A percentile compares a stretch with the other conserved stretches of the same genome.
Evolutionary conservation across 2,888 invertebrate species (phyloP).

Genomic region (Sinopyrophorus schimmeli): DNA sequence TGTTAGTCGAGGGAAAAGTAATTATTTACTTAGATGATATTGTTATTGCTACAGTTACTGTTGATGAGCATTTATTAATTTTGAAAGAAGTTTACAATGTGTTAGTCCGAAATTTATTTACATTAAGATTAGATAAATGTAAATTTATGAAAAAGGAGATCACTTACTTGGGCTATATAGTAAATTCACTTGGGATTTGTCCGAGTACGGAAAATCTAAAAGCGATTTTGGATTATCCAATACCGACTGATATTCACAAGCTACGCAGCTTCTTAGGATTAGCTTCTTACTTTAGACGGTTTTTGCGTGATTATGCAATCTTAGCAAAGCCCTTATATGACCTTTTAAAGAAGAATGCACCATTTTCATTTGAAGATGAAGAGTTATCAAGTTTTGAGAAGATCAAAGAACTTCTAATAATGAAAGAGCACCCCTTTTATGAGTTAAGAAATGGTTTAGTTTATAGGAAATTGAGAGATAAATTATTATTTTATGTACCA

Average conservation of each 20-base stretch:
- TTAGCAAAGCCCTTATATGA: constrained; percentile 43
- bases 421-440: constrained; percentile 37
- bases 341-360: constrained; percentile 33
- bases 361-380: constrained; percentile 36
- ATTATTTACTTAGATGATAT: constrained; percentile 33
- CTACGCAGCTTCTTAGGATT: constrained; percentile 41
- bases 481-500: constrained; percentile 7
- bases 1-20: constrained; percentile 4
- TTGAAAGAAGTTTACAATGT: not conserved
- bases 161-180: constrained; percentile 37
- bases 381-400: constrained; percentile 35
- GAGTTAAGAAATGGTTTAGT: constrained; percentile 26
- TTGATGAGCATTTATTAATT: constrained; percentile 30
- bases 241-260: constrained; percentile 31
- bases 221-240: constrained; percentile 35
- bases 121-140: constrained; percentile 32
- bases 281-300: constrained; percentile 40
- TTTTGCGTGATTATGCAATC: constrained; percentile 35
- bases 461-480: not conserved
- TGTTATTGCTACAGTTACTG: constrained; percentile 21
- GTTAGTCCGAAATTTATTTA: constrained; percentile 4
- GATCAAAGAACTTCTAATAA: constrained; percentile 33
- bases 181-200: constrained; percentile 32
- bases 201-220: constrained; percentile 33
- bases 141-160: constrained; percentile 30